Conservation (phyloP, 1,140 invertebrate genomes). For the Scaptomyza pallida region DNA sequence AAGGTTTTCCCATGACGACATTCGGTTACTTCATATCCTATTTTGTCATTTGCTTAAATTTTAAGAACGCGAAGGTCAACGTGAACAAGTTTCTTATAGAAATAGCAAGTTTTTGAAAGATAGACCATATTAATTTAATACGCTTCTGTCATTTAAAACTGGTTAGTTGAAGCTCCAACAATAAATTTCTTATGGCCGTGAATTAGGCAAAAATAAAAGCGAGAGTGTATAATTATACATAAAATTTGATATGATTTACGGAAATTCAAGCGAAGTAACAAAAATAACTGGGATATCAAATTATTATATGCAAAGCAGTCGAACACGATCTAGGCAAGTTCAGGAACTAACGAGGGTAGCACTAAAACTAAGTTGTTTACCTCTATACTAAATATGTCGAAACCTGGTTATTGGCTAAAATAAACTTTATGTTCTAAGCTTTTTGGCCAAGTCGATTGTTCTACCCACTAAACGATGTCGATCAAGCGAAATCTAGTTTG, state of each 20-base stretch:
- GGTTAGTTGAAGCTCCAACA: neutral
- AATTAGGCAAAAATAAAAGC: constrained; percentile 9
- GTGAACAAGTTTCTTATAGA: neutral
- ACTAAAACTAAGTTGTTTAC: neutral
- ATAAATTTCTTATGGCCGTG: constrained; percentile 8
- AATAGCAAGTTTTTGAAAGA: constrained; percentile 4
- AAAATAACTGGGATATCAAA: neutral
- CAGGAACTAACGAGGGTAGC: neutral
- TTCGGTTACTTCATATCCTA: neutral
- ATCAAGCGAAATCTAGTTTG: too few relatives aligned
- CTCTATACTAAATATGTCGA: too few relatives aligned
- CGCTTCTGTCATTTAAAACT: constrained; percentile 8
- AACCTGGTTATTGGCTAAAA: too few relatives aligned
- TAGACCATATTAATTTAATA: constrained; percentile 9
- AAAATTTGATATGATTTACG: constrained; percentile 4
- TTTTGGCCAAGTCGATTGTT: too few relatives aligned
- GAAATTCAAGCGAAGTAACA: neutral
- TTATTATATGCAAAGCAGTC: neutral
- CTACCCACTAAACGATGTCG: too few relatives aligned
- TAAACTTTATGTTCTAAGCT: too few relatives aligned
- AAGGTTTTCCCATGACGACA: neutral
- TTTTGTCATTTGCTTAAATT: neutral
- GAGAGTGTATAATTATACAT: constrained; percentile 4
- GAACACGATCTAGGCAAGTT: neutral
- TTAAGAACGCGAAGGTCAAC: constrained; percentile 8